Evolutionary conservation across 2,797 vertebrate genomes (phyloP), one percentile per base, ranked within the genome.

Genomic region (Mergus octosetaceus): DNA sequence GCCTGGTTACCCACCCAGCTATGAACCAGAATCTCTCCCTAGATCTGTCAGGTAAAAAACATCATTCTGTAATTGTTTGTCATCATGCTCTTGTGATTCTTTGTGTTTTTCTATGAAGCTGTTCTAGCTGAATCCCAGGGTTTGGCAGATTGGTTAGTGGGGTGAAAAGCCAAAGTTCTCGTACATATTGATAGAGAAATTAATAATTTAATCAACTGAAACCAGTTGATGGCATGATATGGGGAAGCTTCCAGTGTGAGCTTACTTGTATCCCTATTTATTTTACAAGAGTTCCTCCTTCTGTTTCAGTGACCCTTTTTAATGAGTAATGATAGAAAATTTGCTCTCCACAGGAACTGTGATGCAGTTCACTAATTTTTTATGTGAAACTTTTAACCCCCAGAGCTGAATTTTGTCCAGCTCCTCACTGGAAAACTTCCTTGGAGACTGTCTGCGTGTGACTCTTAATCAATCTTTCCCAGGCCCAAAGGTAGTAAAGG

Each of bases 1-100:
- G 97, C 89, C 79, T 54, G n/a, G 73, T 97, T 47, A 97, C 47
- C 34, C 96, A 98, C 25, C 20, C 39, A 69, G 92, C 96, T 57
- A 76, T 6, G 39, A 97, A 95, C 53, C 73, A 30, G 57, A 96
- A 13, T 70, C 68, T 79, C 36, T 54, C 22, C 38, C 5, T 84
- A 54, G 47, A 93, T 24, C 56, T 93, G 30, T 25, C 25, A 64
- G 0, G 93, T 97, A 95, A 93, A 66, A 93, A 64, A 18, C 62
- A 11, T 32, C 32, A 4, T 36, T 80, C 49, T 73, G 32, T n/a
- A 73, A 47, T n/a, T 76, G 41, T 18, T 76, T 38, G 77, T 64
- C 38, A 11, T 45, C 25, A 2, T 45, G 39, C 28, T 16, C 13
- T 61, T 22, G 54, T 25, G 58, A 34, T 81, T 21, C 41, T 64